A percentile compares a stretch with the other conserved stretches of the same genome.
Conservation (phyloP, 37 sponge, comb jelly and placozoan species). For the Axinella damicornis region DNA sequence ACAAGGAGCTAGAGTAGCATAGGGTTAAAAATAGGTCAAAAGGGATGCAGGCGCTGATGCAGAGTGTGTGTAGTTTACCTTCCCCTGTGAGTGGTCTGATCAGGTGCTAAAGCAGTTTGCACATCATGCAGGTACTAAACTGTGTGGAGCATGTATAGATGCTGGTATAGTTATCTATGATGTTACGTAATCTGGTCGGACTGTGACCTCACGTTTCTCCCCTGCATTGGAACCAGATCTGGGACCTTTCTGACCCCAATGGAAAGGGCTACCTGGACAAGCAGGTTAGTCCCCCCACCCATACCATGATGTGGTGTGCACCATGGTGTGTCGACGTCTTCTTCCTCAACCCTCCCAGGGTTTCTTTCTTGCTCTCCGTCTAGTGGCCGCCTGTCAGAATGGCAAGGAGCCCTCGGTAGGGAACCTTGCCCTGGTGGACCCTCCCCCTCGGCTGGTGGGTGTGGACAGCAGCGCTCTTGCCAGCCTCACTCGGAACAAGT, state of each 20-base stretch:
- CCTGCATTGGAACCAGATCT: conserved; percentile 54
- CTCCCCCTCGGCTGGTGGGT: conserved; percentile 60
- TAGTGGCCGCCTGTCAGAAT: conserved; percentile 76
- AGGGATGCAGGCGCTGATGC: no score
- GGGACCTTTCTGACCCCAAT: conserved; percentile 74
- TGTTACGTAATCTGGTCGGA: no score
- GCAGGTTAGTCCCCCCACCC: conserved; percentile 37
- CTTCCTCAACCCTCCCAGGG: conserved; percentile 44
- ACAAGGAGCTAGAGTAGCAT: no score
- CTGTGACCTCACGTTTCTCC: not conserved
- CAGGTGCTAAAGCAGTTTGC: no score
- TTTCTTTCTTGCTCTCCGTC: conserved; percentile 62
- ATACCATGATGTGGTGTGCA: no score
- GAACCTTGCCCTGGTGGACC: conserved; percentile 56
- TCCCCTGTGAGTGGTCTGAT: no score
- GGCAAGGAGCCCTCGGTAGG: conserved; percentile 70
- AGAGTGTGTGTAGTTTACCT: no score
- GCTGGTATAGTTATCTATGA: no score
- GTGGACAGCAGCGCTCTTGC: conserved; percentile 5
- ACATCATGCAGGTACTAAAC: no score
- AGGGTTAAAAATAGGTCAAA: no score
- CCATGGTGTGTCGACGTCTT: no score
- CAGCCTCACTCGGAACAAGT: conserved; percentile 21
- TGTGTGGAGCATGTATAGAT: no score
- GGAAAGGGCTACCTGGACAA: conserved; percentile 80